phyloP scores from a whole-genome alignment of 2,113 vertebrate genomes.

The Eublepharis macularius region DNA sequence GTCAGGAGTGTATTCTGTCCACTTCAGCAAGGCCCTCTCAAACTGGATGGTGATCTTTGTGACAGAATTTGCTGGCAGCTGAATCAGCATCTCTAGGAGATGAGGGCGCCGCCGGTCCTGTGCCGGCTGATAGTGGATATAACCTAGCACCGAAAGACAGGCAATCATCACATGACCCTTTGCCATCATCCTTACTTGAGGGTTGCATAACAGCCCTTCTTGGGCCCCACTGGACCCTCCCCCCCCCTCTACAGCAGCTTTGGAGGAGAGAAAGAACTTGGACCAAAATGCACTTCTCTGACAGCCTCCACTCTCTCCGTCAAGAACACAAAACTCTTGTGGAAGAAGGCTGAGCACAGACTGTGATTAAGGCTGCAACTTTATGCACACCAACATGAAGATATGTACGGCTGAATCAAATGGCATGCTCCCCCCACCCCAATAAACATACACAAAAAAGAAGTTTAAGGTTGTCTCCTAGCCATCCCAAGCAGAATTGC shows the following conservation, averaged over 20 bases:
- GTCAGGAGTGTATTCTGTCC: slow-evolving; percentile 97
- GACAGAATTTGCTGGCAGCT: slow-evolving; percentile 92
- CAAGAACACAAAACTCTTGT: background rate
- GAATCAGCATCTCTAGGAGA: slow-evolving; percentile 95
- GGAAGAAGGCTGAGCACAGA: too few species aligned
- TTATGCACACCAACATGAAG: too few species aligned
- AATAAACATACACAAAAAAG: too few species aligned
- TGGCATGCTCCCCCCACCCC: too few species aligned
- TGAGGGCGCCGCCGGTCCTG: slow-evolving; percentile 91
- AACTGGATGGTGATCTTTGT: slow-evolving; percentile 96
- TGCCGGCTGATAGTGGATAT: slow-evolving; percentile 95
- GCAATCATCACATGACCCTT: background rate
- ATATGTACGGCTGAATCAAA: too few species aligned
- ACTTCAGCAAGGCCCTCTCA: slow-evolving; percentile 94
- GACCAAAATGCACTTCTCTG: background rate
- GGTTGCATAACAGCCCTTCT: background rate
- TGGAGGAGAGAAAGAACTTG: background rate
- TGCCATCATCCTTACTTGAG: background rate
- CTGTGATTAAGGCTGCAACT: too few species aligned
- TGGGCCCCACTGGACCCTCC: background rate
- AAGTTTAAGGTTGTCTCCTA: too few species aligned
- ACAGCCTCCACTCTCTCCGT: background rate
- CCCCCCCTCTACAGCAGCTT: background rate
- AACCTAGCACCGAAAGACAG: slow-evolving; percentile 77
- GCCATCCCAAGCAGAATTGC: too few species aligned